Conservation (phyloP, 2,113 vertebrate genomes). For the Mungos mungo region DNA sequence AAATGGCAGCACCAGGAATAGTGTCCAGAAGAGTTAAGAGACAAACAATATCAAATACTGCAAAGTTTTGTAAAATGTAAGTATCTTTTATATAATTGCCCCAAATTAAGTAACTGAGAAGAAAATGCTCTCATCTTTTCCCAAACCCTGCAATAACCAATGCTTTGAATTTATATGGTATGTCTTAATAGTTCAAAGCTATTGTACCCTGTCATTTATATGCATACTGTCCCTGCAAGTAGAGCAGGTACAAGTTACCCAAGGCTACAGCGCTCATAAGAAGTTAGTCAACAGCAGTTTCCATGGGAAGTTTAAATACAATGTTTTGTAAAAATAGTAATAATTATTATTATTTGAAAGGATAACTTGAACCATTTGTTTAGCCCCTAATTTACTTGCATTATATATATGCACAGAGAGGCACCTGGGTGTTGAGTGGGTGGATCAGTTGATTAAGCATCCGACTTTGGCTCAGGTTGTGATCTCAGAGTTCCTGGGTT, state of each 20-base stretch:
- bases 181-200: neutral
- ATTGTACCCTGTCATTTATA: neutral
- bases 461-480: no score
- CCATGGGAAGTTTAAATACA: neutral
- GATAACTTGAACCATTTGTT: neutral
- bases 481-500: no score
- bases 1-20: neutral
- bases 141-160: neutral
- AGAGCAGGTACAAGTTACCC: neutral
- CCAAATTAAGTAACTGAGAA: conserved; percentile 5
- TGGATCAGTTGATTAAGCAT: no score
- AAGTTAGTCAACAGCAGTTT: neutral
- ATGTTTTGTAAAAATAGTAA: neutral
- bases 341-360: neutral
- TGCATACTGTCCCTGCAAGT: neutral
- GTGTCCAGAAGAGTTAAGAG: neutral
- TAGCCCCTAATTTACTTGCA: neutral
- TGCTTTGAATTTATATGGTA: neutral
- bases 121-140: neutral
- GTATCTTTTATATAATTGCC: neutral
- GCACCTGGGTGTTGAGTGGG: no score
- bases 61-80: neutral
- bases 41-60: neutral
- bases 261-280: neutral
- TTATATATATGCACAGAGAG: neutral